phyloP scores from a whole-genome alignment of 1,140 invertebrate genomes.

The Leptopilina clavipes region DNA sequence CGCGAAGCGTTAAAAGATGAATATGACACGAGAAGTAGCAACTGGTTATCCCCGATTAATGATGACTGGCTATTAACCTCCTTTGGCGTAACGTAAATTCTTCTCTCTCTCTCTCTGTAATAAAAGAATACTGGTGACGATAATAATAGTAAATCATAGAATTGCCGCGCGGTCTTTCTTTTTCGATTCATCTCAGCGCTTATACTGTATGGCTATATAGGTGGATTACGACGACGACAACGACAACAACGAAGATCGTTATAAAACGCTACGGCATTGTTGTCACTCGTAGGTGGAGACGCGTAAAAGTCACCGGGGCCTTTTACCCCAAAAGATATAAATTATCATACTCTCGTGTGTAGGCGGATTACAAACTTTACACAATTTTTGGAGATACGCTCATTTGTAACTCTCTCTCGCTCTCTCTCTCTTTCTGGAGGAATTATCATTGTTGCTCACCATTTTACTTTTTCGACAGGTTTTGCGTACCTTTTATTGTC shows the following conservation, averaged over 20 bases:
- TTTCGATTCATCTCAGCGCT: slow-evolving; percentile 19
- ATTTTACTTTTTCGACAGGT: neutral
- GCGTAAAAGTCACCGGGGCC: slow-evolving; percentile 5
- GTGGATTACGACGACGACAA: neutral
- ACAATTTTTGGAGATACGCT: slow-evolving; percentile 30
- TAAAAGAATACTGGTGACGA: slow-evolving; percentile 14
- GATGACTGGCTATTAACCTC: slow-evolving; percentile 22
- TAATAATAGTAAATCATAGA: slow-evolving; percentile 28
- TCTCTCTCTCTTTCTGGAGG: no score
- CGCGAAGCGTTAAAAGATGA: no score
- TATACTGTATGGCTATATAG: no score
- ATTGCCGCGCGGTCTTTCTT: neutral
- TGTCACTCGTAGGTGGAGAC: slow-evolving; percentile 26
- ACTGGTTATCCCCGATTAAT: slow-evolving; percentile 9
- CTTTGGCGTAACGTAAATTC: slow-evolving; percentile 27
- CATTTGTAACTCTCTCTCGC: slow-evolving; percentile 28
- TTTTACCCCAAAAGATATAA: slow-evolving; percentile 33
- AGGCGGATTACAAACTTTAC: slow-evolving; percentile 28
- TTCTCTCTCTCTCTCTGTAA: neutral
- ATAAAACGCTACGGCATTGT: slow-evolving; percentile 18
- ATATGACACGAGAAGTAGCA: neutral
- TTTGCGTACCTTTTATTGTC: neutral
- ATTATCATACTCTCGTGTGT: slow-evolving; percentile 28
- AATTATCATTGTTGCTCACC: neutral
- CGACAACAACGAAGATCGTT: neutral